Percentiles rank a stretch among this genome's conserved stretches.
phyloP scores from a whole-genome alignment of 2,888 invertebrate genomes.

The Drosophila kanekoi region DNA sequence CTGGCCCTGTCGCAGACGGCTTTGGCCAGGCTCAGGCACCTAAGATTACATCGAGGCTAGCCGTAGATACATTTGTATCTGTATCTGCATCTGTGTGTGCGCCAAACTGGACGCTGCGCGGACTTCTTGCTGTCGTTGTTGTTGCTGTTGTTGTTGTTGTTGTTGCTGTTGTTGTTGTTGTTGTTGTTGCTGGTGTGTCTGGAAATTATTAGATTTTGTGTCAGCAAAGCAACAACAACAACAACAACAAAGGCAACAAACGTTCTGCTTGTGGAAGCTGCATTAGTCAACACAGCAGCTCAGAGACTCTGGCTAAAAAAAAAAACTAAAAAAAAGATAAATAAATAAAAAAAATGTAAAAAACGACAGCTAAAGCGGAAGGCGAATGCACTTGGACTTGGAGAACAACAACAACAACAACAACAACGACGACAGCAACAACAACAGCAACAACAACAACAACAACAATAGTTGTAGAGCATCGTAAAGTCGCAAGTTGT shows the following conservation, averaged over 20 bases:
- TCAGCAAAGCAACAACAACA: constrained; percentile 52
- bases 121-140: neutral
- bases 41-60: constrained; percentile 33
- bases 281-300: constrained; percentile 65
- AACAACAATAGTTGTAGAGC: constrained; percentile 65
- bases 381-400: constrained; percentile 72
- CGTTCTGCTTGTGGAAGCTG: constrained; percentile 52
- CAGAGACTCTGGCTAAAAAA: constrained; percentile 26
- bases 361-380: constrained; percentile 67
- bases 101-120: neutral
- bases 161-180: neutral
- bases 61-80: constrained; percentile 52
- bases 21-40: constrained; percentile 52
- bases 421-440: constrained; percentile 26
- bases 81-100: constrained; percentile 24
- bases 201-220: constrained; percentile 68
- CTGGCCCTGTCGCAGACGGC: neutral
- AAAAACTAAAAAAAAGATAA: constrained; percentile 30
- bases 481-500: constrained; percentile 68
- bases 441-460: constrained; percentile 34
- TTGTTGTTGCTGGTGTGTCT: constrained; percentile 44
- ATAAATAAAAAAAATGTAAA: constrained; percentile 35
- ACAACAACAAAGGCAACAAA: constrained; percentile 26
- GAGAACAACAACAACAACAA: constrained; percentile 26
- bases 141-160: constrained; percentile 1